Percentiles rank a stretch among this genome's conserved stretches.
These are phyloP conservation scores for Aplysina aerophoba DNA, from an alignment of 37 sponge, comb jelly and placozoan genomes.

Conservation along the genomic window DNA sequence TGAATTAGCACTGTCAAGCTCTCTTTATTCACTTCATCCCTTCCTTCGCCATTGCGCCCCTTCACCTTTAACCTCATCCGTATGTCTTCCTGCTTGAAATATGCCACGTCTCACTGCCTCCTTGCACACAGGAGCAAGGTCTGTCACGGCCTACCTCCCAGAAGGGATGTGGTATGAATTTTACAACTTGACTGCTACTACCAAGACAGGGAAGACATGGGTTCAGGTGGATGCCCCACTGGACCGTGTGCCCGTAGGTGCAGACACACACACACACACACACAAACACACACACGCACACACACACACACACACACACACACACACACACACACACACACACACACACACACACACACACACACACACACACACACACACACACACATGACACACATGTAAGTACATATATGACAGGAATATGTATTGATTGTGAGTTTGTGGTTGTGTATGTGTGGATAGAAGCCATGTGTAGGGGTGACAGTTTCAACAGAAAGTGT, in stretches of 20 bases:
- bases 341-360: constrained; percentile 39
- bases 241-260: constrained; percentile 65
- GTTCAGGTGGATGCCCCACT: constrained; percentile 60
- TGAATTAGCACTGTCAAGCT: no score
- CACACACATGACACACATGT: background rate
- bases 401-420: no score
- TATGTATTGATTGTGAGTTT: no score
- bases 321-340: constrained; percentile 40
- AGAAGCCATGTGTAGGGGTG: no score
- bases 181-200: constrained; percentile 29
- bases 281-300: background rate
- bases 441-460: no score
- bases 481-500: no score
- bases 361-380: background rate
- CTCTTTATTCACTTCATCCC: no score
- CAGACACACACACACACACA: background rate
- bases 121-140: constrained; percentile 43
- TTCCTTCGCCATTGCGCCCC: no score
- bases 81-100: background rate
- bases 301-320: constrained; percentile 38
- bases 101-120: background rate
- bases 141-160: constrained; percentile 77
- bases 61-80: background rate
- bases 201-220: constrained; percentile 20
- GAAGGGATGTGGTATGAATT: constrained; percentile 81